These are phyloP conservation scores for Drosophila austrosaltans DNA, from an alignment of 2,888 invertebrate species.

Conservation along the genomic window DNA sequence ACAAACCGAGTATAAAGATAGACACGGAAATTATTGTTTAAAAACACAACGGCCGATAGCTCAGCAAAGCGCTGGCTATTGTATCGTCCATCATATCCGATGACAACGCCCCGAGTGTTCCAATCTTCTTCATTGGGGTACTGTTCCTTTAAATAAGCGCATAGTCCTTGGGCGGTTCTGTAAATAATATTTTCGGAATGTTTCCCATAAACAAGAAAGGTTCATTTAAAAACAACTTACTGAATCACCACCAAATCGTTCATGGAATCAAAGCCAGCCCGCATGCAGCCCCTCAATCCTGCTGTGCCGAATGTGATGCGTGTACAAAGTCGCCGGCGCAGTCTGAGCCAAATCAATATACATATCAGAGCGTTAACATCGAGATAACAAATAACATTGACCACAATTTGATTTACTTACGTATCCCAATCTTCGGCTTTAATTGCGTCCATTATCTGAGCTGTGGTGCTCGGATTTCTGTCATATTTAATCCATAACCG, in stretches of 20 bases:
- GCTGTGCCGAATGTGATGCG: conserved; percentile 96
- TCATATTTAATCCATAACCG: conserved; percentile 90
- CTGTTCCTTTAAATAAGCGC: conserved; percentile 88
- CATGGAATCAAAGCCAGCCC: conserved; percentile 95
- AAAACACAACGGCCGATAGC: conserved; percentile 92
- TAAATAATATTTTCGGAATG: neutral
- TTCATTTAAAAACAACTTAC: conserved; percentile 41
- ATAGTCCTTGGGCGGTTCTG: conserved; percentile 93
- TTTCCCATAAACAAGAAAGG: too few species aligned
- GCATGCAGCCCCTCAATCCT: conserved; percentile 96
- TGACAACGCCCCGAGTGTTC: conserved; percentile 88
- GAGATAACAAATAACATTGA: neutral
- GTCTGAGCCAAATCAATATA: conserved; percentile 30
- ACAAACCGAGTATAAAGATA: conserved; percentile 91
- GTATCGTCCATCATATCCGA: conserved; percentile 96
- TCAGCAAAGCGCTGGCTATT: conserved; percentile 93
- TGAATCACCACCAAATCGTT: conserved; percentile 98
- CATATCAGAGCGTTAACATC: neutral
- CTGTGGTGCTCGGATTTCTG: conserved; percentile 87
- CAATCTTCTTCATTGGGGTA: conserved; percentile 85
- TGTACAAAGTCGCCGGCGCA: conserved; percentile 87
- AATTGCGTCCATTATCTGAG: conserved; percentile 87
- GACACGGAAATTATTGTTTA: conserved; percentile 90
- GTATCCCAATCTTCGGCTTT: conserved; percentile 84
- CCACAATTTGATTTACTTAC: conserved; percentile 34